Evolutionary conservation across 2,797 vertebrate genomes (phyloP), one percentile per base, ranked within the genome.

Genomic region (Lithobates pipiens): DNA sequence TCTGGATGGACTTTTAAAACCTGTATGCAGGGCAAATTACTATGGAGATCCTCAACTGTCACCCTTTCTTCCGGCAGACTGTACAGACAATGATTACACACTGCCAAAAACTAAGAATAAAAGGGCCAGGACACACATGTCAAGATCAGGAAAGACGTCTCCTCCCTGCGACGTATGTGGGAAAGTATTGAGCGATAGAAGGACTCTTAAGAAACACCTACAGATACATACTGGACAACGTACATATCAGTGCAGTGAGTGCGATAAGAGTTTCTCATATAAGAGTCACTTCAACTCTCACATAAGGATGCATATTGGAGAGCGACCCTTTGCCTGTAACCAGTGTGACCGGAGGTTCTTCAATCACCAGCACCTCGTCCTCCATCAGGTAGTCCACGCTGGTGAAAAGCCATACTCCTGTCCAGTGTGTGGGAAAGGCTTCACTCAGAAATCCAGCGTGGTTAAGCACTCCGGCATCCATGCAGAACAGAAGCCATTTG

Each of bases 381-480:
- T 76, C 5, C 85, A 86, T 54, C 54, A 42, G 46, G 85, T 86
- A 9, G 83, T 84, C 0, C 88, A 89, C 77, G 34, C 75, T 0
- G 57, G 82, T 15, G 80, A 91, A 39, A 61, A 61, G 29, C 54
- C 88, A 1, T 91, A 85, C 0, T 65, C 88, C 0, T 90, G 89
- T 8, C 39, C 16, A 0, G 82, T 82, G 7, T 92, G 90, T 0
- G 89, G 89, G 0, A 88, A 91, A 0, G 10, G 27, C n/a, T 92
- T 92, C 85, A 91, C 87, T 7, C 54, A 16, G 4, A 91, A 91
- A 70, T 92, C 86, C 0, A 89, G 90, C 75, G 90, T 93, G 34
- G 72, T 61, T 85, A 46, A 88, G 10, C 89, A 85, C 69, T 83
- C 85, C 8, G 78, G 85, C 1, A 82, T 86, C 0, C 81, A 84